Base-by-base conservation (phyloP, 2,888 invertebrate species). In the Parnassius apollo region DNA sequence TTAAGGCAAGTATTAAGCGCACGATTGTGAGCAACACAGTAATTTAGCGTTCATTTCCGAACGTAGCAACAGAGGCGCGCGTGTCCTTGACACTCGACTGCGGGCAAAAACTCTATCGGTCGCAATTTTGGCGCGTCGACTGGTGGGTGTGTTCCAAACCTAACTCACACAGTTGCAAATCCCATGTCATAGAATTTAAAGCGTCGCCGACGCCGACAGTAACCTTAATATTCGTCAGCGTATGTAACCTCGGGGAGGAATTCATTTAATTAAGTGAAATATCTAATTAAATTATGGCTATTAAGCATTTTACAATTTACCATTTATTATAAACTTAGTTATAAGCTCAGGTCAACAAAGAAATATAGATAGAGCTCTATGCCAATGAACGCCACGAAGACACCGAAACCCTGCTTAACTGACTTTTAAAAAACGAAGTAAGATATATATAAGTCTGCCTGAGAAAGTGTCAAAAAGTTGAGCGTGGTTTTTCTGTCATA, bases 71-170 rank as follows among this genome's bases (percentile, higher is more conserved):
- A 85, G 82, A 78, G 75, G 76, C 71, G 74, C 75, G 73, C 74
- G 75, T 81, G 90, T 84, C 90, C 91, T 90, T 91, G 91, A 90
- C 90, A 90, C 90, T 88, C 81, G 77, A 70, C 79, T 75, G 83
- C 88, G 87, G 83, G 78, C 89, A 89, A 88, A 89, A 89, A 88
- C 83, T 83, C 82, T 82, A 85, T 80, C 77, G 80, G 82, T 80
- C 78, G 84, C 83, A 85, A 86, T 87, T 83, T 84, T 59, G 63
- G 63, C 87, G 83, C 82, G 80, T 74, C 81, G 68, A 71, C 68
- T 77, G 78, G 84, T 89, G 88, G 88, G 88, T 89, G 88, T 89
- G 89, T 84, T 83, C 76, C 79, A 75, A 68, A 78, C 77, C 80
- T 78, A 82, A 74, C 76, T 75, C 76, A 74, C 72, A 63, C 64